Evolutionary conservation across 2,113 vertebrate species (phyloP), one percentile per base, ranked within the genome.

Genomic region (Bambusicola thoracicus): DNA sequence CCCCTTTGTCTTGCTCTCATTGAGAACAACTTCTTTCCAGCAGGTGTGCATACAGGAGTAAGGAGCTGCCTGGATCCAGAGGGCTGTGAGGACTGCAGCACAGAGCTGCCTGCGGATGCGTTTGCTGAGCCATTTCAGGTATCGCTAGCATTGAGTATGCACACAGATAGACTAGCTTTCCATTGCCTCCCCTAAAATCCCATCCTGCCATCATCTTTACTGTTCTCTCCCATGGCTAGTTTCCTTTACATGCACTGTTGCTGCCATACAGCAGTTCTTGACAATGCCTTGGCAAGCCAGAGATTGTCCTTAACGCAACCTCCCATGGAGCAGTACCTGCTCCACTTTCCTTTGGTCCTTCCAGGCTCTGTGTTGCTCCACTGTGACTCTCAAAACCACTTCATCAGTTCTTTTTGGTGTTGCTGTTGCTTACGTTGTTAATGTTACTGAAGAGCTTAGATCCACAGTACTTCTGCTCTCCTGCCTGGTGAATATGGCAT

Each of bases 151-250:
- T 43, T 27, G 49, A 8, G 30, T 22, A 43, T 25, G 24, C 44
- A 43, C 44, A 19, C 22, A 16, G 22, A 24, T 25, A 27, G 53
- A 24, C 44, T 49, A 40, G 27, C 36, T 81, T 58, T 46, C 43
- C 19, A 13, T 32, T n/a, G 13, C 14, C 29, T 25, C 34, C 41
- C 27, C 36, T 6, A 24, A 69, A 74, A 63, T 11, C 30, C 21
- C 25, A n/a, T n/a, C 27, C 36, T 41, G 18, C 8, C 0, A 2
- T 21, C 16, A 16, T 32, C 66, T 8, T 9, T 2, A 3, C 72
- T 51, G 53, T 34, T 77, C 36, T 14, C 73, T 11, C 25, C 61
- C 38, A 2, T 36, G 0, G 38, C n/a, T 53, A 24, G 62, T 53
- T 53, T 41, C n/a, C 56, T 65, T 83, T 65, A 29, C 25, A 11